phyloP scores from a whole-genome alignment of 2,113 vertebrate genomes.

The Burhinus oedicnemus region DNA sequence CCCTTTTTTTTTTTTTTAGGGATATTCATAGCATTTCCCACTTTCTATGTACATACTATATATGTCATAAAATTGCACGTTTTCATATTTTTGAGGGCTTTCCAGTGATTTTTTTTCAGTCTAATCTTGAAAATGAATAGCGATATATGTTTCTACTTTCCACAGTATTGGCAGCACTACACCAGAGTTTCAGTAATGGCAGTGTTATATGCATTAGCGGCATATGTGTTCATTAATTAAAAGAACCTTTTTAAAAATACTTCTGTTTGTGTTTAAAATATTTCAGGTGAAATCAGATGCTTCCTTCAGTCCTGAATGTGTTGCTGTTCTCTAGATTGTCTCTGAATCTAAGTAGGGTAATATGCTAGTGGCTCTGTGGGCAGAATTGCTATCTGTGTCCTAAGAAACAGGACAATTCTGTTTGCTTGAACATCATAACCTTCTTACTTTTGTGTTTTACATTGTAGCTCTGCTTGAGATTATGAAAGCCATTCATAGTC shows the following conservation, averaged over 20 bases:
- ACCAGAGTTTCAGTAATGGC: background rate
- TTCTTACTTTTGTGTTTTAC: background rate
- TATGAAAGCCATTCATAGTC: background rate
- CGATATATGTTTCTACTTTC: background rate
- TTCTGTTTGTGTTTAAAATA: background rate
- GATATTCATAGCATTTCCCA: background rate
- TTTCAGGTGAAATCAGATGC: background rate
- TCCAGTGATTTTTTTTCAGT: background rate
- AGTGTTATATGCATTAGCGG: background rate
- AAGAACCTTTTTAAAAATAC: background rate
- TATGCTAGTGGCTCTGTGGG: background rate
- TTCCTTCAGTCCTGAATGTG: background rate
- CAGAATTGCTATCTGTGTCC: background rate
- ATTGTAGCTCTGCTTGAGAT: background rate
- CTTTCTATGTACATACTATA: background rate
- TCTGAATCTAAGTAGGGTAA: background rate
- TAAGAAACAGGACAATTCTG: background rate
- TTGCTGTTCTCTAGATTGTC: background rate
- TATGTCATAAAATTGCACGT: background rate
- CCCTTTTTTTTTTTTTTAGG: background rate
- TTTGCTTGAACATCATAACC: background rate
- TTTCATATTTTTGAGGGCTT: conserved; percentile 2
- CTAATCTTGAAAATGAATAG: background rate
- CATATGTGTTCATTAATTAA: background rate
- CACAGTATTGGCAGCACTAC: background rate